These are phyloP conservation scores for Adelges cooleyi DNA, from an alignment of 1,140 invertebrate genomes.

Conservation along the genomic window DNA sequence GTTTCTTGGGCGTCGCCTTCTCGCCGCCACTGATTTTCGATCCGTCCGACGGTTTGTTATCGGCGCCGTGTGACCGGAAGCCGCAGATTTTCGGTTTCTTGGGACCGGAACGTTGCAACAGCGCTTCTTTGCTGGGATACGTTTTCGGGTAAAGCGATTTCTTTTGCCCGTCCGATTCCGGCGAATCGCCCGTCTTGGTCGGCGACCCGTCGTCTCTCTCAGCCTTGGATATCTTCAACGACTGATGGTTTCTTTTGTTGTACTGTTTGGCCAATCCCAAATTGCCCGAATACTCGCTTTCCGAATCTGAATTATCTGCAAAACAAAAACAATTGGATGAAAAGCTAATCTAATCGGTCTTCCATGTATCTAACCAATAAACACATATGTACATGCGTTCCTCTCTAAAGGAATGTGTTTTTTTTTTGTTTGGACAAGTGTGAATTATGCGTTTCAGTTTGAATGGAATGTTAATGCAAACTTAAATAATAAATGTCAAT, in stretches of 20 bases:
- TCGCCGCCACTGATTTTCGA: neutral
- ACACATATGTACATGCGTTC: too few relatives aligned
- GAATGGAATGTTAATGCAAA: too few relatives aligned
- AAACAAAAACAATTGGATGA: too few relatives aligned
- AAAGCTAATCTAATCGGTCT: too few relatives aligned
- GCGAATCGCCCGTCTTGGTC: too few relatives aligned
- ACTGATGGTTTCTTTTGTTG: neutral
- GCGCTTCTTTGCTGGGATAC: slow-evolving; percentile 5
- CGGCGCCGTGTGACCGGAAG: neutral
- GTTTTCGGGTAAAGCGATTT: neutral
- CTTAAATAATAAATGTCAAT: too few relatives aligned
- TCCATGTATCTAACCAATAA: too few relatives aligned
- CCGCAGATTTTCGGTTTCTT: neutral
- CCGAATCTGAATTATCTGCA: slow-evolving; percentile 11
- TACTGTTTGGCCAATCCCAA: neutral
- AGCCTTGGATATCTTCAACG: neutral
- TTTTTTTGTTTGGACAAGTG: too few relatives aligned
- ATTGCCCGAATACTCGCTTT: neutral
- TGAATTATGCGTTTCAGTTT: too few relatives aligned
- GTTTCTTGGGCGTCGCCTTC: neutral
- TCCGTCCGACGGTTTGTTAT: neutral
- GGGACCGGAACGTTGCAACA: neutral
- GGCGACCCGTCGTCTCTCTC: neutral
- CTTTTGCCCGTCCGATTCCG: neutral
- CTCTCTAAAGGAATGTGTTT: too few relatives aligned